These are phyloP conservation scores for Hipparchia sbordonii DNA, from an alignment of 2,888 invertebrate species.

Conservation along the genomic window DNA sequence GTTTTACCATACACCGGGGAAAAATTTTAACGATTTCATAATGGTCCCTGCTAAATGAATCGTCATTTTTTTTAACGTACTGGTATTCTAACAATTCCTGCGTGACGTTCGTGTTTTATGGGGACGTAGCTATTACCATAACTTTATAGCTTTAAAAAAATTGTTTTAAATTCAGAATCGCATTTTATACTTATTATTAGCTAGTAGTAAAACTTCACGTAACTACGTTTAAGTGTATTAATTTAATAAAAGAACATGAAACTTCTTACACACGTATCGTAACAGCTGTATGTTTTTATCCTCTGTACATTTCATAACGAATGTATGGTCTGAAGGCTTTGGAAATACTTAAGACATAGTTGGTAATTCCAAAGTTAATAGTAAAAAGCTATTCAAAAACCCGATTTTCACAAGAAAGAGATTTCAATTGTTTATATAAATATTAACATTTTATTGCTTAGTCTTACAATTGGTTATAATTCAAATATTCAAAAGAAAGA, in stretches of 20 bases:
- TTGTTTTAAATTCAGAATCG: conserved; percentile 17
- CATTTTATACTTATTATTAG: conserved; percentile 18
- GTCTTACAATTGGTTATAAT: too few species aligned
- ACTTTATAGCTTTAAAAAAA: conserved; percentile 25
- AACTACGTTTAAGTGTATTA: conserved; percentile 9
- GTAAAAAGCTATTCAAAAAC: neutral
- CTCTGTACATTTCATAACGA: neutral
- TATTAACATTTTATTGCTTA: too few species aligned
- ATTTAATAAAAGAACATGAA: conserved; percentile 1
- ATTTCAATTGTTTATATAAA: too few species aligned
- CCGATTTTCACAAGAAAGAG: neutral
- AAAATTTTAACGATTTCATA: conserved; percentile 64
- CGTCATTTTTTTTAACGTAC: conserved; percentile 54
- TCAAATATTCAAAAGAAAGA: neutral
- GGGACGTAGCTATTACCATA: conserved; percentile 23
- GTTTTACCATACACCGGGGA: conserved; percentile 67
- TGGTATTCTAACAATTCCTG: conserved; percentile 34
- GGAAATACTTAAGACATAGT: neutral
- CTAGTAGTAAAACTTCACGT: conserved; percentile 13
- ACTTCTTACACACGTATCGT: neutral
- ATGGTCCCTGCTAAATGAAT: conserved; percentile 58
- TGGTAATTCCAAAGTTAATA: neutral
- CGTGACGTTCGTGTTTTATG: conserved; percentile 34
- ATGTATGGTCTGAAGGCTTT: neutral
- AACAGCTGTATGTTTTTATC: neutral